Conservation (phyloP, 2,797 vertebrate genomes). For the Oryzias sinensis region DNA sequence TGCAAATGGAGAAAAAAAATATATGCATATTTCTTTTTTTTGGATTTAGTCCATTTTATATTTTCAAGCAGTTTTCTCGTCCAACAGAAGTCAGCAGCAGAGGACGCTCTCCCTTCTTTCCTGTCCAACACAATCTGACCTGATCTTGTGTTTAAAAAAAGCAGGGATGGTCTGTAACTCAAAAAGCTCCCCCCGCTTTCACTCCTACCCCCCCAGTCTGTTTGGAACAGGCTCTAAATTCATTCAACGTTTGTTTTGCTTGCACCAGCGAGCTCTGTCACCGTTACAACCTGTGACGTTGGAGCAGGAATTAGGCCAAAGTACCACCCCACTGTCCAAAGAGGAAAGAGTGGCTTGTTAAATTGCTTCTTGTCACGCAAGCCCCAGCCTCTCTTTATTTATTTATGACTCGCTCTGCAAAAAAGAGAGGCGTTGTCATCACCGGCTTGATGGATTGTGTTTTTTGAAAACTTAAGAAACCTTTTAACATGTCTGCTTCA, state of each 20-base stretch:
- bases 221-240: conserved; percentile 49
- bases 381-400: conserved; percentile 57
- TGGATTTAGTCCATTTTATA: neutral
- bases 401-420: conserved; percentile 55
- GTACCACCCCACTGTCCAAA: conserved; percentile 16
- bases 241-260: conserved; percentile 65
- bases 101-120: conserved; percentile 56
- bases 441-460: neutral
- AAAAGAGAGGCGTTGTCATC: conserved; percentile 37
- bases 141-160: conserved; percentile 32
- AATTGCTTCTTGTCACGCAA: conserved; percentile 72
- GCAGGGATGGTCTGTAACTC: conserved; percentile 30
- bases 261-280: conserved; percentile 58
- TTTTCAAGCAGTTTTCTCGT: conserved; percentile 4
- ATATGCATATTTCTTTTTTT: neutral
- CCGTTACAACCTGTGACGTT: conserved; percentile 61
- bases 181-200: conserved; percentile 42
- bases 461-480: conserved; percentile 6
- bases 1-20: too few relatives aligned
- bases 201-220: conserved; percentile 19
- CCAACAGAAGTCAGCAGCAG: conserved; percentile 50
- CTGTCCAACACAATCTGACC: conserved; percentile 26
- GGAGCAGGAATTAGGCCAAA: conserved; percentile 42
- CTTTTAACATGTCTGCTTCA: neutral
- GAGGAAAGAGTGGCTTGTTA: conserved; percentile 50